Base-by-base conservation (phyloP, 1,140 invertebrate genomes). In the Drosophila biarmipes region DNA sequence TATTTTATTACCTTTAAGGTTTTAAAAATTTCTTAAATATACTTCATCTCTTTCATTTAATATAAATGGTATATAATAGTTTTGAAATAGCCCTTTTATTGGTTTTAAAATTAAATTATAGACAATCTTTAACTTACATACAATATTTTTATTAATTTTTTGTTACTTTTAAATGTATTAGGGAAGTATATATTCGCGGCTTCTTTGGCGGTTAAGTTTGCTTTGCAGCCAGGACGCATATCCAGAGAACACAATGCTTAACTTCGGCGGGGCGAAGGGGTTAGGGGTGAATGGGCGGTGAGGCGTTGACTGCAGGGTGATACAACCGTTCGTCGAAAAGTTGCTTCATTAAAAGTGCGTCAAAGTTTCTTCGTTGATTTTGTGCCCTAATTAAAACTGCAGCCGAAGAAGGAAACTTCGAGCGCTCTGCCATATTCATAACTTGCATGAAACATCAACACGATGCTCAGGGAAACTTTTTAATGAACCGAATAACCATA, bases 301-400 rank as follows among this genome's bases (percentile, higher is more conserved):
- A 10, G 59, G 14, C 24, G 19, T 12, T 17, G 19, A 19, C 37
- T 55, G 27, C 45, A 2, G 48, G 48, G 37, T 34, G 58, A 64
- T 64, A 64, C 63, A 38, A 38, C 8, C 12, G 67, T 31, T 67
- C 31, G 53, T 53, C 42, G 49, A 34, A 74, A 75, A 86, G 78
- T 87, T 85, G 82, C 59, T 85, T 85, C 81, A 85, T 85, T 87
- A 85, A 87, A 85, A 74, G 78, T 81, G 63, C 68, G 78, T 80
- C 81, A 77, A 85, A 85, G 81, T 80, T 86, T 86, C 62, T 46
- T 72, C 74, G 80, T 80, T 86, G 77, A 85, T 80, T 80, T 87
- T 87, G 61, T 52, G 78, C 78, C 80, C 82, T 86, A 86, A 86
- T 86, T 86, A 86, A 86, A 86, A 87, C 73, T 87, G 82, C 64